phyloP scores from a whole-genome alignment of 1,140 invertebrate species.

The Diorhabda elongata region DNA sequence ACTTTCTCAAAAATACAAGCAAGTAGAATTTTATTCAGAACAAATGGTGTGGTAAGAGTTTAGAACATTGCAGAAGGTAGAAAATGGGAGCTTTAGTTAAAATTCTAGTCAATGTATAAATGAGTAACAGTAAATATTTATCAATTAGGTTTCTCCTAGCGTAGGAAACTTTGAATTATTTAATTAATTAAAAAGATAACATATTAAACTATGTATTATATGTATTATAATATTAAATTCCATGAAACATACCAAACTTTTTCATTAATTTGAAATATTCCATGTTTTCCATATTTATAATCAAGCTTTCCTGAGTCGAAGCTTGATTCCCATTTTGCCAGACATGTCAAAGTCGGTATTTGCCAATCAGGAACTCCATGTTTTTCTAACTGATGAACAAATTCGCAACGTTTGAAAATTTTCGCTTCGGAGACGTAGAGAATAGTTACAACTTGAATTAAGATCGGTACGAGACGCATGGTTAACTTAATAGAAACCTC shows the following conservation, averaged over 20 bases:
- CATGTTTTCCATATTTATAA: slow-evolving; percentile 8
- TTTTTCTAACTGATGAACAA: slow-evolving; percentile 7
- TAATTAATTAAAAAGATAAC: no score
- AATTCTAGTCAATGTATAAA: no score
- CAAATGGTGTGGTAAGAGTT: no score
- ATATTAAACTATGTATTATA: no score
- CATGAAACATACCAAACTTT: background rate
- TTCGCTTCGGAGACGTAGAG: background rate
- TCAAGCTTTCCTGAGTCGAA: background rate
- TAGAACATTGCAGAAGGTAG: no score
- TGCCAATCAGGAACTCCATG: slow-evolving; percentile 9
- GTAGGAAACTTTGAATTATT: no score
- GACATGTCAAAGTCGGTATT: slow-evolving; percentile 4
- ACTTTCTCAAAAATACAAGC: no score
- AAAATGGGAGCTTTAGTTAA: no score
- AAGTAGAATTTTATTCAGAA: no score
- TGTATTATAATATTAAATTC: no score
- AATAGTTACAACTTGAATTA: background rate
- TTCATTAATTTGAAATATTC: slow-evolving; percentile 8
- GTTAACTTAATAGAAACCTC: background rate
- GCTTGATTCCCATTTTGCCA: slow-evolving; percentile 4
- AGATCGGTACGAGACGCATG: background rate
- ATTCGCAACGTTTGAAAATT: slow-evolving; percentile 2
- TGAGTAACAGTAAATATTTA: no score
- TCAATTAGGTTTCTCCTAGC: no score